Conservation (phyloP, 2,113 vertebrate species). For the Trichechus manatus region DNA sequence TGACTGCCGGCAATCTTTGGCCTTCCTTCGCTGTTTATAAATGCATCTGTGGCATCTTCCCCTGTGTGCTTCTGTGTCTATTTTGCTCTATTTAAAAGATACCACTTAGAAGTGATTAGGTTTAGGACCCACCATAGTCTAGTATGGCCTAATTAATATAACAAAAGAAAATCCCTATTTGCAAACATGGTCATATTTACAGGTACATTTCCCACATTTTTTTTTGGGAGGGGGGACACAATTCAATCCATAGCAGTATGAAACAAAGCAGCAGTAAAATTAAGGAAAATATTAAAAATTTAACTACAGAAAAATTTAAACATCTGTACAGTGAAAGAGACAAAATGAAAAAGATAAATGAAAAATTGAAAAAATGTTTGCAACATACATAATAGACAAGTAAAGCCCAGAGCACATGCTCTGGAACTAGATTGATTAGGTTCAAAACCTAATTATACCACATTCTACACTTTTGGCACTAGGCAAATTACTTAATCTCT, state of each 20-base stretch:
- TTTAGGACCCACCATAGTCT: neutral
- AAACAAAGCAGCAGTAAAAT: neutral
- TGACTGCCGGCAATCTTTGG: neutral
- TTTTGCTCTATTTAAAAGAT: neutral
- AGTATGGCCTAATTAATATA: too few species aligned
- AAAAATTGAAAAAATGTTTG: neutral
- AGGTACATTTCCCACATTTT: too few species aligned
- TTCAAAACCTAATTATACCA: neutral
- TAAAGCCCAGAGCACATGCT: neutral
- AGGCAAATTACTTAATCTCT: neutral
- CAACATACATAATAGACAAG: neutral
- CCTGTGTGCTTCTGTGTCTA: neutral
- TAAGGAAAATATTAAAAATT: conserved; percentile 33
- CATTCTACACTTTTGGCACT: neutral
- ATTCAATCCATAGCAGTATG: neutral
- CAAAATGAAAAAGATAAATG: conserved; percentile 33
- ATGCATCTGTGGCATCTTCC: neutral
- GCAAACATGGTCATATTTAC: too few species aligned
- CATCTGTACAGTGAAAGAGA: neutral
- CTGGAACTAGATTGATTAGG: neutral
- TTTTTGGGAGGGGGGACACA: too few species aligned
- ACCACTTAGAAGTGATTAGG: neutral
- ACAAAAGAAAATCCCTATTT: too few species aligned
- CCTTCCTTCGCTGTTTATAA: neutral
- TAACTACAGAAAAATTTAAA: neutral